These are phyloP conservation scores for Drosophila pegasa DNA, from an alignment of 2,888 invertebrate species.

Conservation along the genomic window DNA sequence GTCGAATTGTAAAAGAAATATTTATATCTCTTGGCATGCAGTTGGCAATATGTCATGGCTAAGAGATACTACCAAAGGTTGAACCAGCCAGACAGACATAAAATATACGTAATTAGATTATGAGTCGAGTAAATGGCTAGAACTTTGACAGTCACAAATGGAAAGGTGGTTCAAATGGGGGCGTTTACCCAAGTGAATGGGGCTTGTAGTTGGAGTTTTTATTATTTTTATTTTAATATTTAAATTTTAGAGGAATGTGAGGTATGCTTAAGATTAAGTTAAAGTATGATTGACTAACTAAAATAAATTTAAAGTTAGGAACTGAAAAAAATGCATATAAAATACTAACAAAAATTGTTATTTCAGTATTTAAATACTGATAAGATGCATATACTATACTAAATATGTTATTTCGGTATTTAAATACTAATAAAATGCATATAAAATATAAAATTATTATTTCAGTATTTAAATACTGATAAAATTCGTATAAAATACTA, in stretches of 20 bases:
- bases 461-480: no score
- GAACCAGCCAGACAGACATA: constrained; percentile 19
- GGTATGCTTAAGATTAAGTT: background rate
- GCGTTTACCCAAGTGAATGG: constrained; percentile 27
- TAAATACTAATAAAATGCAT: no score
- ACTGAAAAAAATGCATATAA: background rate
- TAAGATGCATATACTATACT: no score
- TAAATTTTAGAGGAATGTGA: constrained; percentile 5
- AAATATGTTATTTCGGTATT: no score
- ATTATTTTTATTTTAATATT: constrained; percentile 1
- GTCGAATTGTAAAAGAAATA: constrained; percentile 48
- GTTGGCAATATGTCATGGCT: constrained; percentile 48
- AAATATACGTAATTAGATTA: constrained; percentile 54
- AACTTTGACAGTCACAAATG: constrained; percentile 18
- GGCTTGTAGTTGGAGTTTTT: constrained; percentile 33
- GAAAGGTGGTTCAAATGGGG: constrained; percentile 28
- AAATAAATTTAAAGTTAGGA: background rate
- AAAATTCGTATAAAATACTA: no score
- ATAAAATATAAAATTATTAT: no score
- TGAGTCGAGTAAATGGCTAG: constrained; percentile 42
- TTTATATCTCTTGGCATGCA: constrained; percentile 41
- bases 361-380: no score
- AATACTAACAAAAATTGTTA: no score
- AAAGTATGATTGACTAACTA: background rate
- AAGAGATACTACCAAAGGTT: constrained; percentile 22